phyloP scores from a whole-genome alignment of 1,140 invertebrate genomes.

The Asbolus verrucosus region DNA sequence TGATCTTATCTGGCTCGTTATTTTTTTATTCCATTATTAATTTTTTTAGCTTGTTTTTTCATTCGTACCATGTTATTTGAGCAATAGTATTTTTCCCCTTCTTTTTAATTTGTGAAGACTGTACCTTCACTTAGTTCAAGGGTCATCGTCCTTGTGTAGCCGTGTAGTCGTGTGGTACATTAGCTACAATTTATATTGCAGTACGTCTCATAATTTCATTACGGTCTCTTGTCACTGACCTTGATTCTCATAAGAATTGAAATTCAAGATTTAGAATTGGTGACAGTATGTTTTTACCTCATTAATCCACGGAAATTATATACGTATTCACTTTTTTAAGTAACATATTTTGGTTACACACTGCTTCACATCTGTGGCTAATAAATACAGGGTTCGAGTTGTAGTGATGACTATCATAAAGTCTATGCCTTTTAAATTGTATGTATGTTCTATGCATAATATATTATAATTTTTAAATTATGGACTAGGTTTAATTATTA shows the following conservation, averaged over 20 bases:
- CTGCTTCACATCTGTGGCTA: too few species aligned
- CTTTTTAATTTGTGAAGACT: constrained; percentile 12
- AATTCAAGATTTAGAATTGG: constrained; percentile 8
- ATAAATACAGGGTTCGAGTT: too few species aligned
- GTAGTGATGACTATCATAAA: neutral
- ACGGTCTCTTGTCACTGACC: neutral
- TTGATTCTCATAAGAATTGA: too few species aligned
- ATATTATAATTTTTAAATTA: neutral
- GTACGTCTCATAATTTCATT: constrained; percentile 23
- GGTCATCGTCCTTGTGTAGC: constrained; percentile 17
- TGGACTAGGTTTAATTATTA: constrained; percentile 10
- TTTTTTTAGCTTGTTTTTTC: too few species aligned
- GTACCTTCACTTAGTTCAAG: constrained; percentile 20
- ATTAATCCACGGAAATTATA: too few species aligned
- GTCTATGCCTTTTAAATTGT: neutral
- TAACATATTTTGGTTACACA: too few species aligned
- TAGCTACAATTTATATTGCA: constrained; percentile 26
- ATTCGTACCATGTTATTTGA: too few species aligned
- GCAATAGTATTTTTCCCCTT: neutral
- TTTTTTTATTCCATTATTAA: too few species aligned
- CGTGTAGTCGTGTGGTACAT: constrained; percentile 16
- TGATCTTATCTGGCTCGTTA: neutral
- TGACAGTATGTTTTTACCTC: neutral
- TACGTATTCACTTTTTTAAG: too few species aligned
- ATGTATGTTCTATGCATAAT: neutral